Base-by-base conservation (phyloP, 2,113 vertebrate genomes). In the Struthidea cinerea region DNA sequence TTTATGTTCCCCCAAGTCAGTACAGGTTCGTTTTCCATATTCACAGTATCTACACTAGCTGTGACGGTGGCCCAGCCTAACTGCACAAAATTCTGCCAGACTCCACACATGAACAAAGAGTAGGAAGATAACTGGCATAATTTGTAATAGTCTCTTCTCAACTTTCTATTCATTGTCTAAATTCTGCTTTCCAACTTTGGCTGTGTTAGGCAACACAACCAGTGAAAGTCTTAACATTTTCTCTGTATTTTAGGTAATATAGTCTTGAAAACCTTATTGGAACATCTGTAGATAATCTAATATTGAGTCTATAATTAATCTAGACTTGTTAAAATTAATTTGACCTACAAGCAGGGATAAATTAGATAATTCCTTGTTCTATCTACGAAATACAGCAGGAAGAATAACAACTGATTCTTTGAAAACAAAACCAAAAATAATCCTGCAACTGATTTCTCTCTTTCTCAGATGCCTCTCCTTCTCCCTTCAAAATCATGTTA, bases 321-420 rank as follows among this genome's bases (percentile, higher is more conserved):
- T 52, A 57, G n/a, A 53, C 37, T 81, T 82, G 7, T 78, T 74
- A 52, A 47, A n/a, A 57, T 42, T 41, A 19, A 70, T 68, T 78
- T 68, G 4, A 13, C 49, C 15, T 49, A 47, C 49, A 6, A 91
- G 3, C 21, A 87, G 49, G 8, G 22, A 44, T 32, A 78, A 81
- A 68, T 87, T 27, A 55, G 12, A 39, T 13, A 0, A 71, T 84
- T 84, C 4, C 13, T 32, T 56, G 8, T 59, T 81, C 47, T 70
- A 56, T 3, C 6, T 81, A 74, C 21, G 0, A 10, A 74, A 79
- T 37, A 16, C 0, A 0, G 3, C 16, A 63, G 42, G 30, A 70
- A 87, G 81, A 78, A 50, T 41, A 60, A 9, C 3, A 68, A 60
- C 24, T 11, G 12, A 64, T 76, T 79, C 44, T 60, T 76, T 60